phyloP scores from a whole-genome alignment of 2,888 invertebrate genomes.

The Drosophila diplacantha region DNA sequence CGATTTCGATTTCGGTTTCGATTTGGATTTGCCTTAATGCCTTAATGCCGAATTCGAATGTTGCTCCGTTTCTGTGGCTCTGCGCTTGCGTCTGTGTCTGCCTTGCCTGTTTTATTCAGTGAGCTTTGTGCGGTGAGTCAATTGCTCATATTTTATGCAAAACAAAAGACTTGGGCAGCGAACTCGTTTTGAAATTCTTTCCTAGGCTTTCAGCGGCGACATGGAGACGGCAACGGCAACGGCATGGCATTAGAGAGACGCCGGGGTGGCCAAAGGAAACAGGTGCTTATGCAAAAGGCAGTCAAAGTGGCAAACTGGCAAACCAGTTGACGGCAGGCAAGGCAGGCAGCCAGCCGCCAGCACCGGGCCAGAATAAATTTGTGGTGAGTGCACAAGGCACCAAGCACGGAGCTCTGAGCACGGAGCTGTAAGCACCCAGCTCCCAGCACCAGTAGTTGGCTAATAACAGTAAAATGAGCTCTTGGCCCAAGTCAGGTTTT shows the following conservation, averaged over 20 bases:
- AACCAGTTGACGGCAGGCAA: constrained; percentile 22
- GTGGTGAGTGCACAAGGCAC: constrained; percentile 44
- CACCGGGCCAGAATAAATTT: constrained; percentile 61
- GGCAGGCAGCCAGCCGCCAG: constrained; percentile 18
- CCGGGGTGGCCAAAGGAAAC: constrained; percentile 45
- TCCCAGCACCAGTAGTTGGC: constrained; percentile 49
- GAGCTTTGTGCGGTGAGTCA: constrained; percentile 12
- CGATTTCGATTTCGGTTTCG: constrained; percentile 55
- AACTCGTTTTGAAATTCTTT: constrained; percentile 58
- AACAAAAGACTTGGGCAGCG: constrained; percentile 53
- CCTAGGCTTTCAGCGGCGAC: constrained; percentile 23
- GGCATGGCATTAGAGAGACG: not conserved
- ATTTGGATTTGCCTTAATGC: constrained; percentile 16
- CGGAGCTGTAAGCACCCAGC: constrained; percentile 23
- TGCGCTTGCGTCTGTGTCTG: not conserved
- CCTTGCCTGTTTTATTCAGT: constrained; percentile 5
- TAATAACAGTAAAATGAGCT: constrained; percentile 61
- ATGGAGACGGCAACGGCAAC: not conserved
- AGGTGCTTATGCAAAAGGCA: constrained; percentile 62
- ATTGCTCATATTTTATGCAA: constrained; percentile 33
- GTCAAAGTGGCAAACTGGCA: constrained; percentile 25
- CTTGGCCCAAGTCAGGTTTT: constrained; percentile 30
- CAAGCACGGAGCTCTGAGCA: not conserved
- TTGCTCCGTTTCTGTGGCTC: constrained; percentile 21
- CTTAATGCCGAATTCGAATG: constrained; percentile 40